phyloP scores from a whole-genome alignment of 2,888 invertebrate species.

The Clepsis dumicolana region DNA sequence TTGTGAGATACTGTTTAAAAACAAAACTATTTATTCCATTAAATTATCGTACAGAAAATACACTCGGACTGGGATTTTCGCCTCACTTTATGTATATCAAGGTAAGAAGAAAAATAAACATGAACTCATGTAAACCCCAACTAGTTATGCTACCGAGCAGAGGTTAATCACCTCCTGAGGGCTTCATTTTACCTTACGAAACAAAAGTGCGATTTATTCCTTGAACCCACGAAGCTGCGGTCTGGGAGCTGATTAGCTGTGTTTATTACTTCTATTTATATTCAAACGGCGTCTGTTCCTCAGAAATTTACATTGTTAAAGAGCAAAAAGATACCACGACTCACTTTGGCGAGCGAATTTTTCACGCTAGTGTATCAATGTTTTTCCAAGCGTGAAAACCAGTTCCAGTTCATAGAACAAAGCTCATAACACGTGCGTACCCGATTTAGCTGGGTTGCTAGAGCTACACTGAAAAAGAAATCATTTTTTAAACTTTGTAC shows the following conservation, averaged over 20 bases:
- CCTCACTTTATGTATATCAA: neutral
- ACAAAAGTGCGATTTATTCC: conserved; percentile 26
- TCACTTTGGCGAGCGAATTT: conserved; percentile 22
- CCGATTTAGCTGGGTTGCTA: conserved; percentile 20
- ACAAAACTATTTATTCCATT: neutral
- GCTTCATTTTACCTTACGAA: conserved; percentile 16
- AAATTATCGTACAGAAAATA: conserved; percentile 2
- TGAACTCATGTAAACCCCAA: conserved; percentile 23
- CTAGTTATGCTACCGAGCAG: conserved; percentile 23
- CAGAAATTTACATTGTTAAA: conserved; percentile 13
- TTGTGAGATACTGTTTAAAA: neutral
- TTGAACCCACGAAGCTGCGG: conserved; percentile 13
- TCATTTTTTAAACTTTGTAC: neutral
- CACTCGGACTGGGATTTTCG: neutral
- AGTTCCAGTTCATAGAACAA: conserved; percentile 35
- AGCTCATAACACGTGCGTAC: conserved; percentile 16
- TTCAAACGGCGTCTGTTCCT: conserved; percentile 18
- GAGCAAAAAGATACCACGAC: conserved; percentile 14
- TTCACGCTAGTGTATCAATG: conserved; percentile 21
- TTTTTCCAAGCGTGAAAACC: conserved; percentile 20
- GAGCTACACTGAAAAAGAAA: neutral
- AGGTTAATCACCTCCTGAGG: conserved; percentile 17
- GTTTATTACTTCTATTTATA: conserved; percentile 16
- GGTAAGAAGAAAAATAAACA: conserved; percentile 18
- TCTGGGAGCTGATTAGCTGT: conserved; percentile 23